Conservation (phyloP, 2,888 invertebrate genomes). For the Darwinula stevensoni region DNA sequence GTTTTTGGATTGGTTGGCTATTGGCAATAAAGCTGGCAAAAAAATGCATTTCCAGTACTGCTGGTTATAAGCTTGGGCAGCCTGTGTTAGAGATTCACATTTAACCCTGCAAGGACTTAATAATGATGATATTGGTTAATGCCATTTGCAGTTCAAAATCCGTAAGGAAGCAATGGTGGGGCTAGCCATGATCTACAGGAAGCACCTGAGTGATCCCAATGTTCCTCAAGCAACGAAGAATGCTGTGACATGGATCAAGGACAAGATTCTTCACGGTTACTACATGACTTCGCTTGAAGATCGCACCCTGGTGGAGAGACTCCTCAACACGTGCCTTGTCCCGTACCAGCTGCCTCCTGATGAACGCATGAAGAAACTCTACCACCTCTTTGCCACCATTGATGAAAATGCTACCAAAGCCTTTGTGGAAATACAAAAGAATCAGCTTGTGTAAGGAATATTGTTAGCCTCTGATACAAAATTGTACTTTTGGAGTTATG, state of each 20-base stretch:
- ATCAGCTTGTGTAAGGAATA: constrained; percentile 32
- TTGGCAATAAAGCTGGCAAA: no score
- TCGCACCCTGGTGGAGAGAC: constrained; percentile 59
- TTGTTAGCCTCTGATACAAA: constrained; percentile 3
- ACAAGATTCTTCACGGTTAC: constrained; percentile 79
- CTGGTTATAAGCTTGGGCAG: no score
- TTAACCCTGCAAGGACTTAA: no score
- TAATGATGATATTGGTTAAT: no score
- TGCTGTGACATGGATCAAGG: constrained; percentile 82
- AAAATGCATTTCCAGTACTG: no score
- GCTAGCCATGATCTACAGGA: constrained; percentile 70
- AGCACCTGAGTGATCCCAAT: constrained; percentile 40
- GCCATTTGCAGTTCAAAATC: constrained; percentile 42
- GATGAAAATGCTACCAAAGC: constrained; percentile 85
- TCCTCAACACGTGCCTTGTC: constrained; percentile 75
- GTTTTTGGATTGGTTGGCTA: no score
- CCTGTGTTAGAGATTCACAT: no score
- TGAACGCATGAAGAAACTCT: constrained; percentile 72
- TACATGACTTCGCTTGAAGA: constrained; percentile 63
- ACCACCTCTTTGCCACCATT: constrained; percentile 65
- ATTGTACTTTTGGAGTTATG: no score
- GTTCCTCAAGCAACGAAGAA: constrained; percentile 55
- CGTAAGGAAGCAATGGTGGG: constrained; percentile 85
- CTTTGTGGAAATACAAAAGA: constrained; percentile 69
- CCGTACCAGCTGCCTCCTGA: constrained; percentile 62